phyloP scores from a whole-genome alignment of 2,888 invertebrate species.

The Calameuta filiformis region DNA sequence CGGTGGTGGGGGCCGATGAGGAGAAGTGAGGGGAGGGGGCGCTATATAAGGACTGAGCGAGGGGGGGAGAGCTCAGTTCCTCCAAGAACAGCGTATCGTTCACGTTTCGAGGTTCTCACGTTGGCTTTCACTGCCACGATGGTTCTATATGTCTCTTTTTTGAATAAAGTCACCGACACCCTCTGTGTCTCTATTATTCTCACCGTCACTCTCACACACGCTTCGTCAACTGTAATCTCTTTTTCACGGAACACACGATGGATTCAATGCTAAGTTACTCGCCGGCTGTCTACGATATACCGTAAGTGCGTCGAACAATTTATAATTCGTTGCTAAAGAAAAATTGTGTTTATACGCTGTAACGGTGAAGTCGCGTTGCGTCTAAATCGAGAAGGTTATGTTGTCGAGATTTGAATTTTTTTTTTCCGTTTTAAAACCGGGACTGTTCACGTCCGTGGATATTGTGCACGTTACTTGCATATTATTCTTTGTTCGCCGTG shows the following conservation, averaged over 20 bases:
- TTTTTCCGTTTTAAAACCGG: background rate
- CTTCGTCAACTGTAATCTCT: background rate
- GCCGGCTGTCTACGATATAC: background rate
- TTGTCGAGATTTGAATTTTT: background rate
- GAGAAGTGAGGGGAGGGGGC: slow-evolving; percentile 63
- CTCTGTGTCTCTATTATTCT: background rate
- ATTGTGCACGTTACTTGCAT: background rate
- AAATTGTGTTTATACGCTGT: background rate
- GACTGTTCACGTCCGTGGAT: background rate
- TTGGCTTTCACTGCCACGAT: slow-evolving; percentile 15
- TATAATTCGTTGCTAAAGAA: background rate
- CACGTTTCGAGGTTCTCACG: slow-evolving; percentile 29
- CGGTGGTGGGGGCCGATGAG: slow-evolving; percentile 45
- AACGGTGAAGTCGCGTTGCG: background rate
- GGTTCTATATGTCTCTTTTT: slow-evolving; percentile 5
- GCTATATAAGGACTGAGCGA: slow-evolving; percentile 61
- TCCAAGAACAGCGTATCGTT: slow-evolving; percentile 59
- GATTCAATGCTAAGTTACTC: background rate
- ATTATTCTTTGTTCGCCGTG: background rate
- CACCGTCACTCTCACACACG: background rate
- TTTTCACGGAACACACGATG: background rate
- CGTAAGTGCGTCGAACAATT: background rate
- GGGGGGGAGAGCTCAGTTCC: slow-evolving; percentile 65
- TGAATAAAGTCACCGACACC: background rate
- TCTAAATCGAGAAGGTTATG: background rate